phyloP scores from a whole-genome alignment of 2,113 vertebrate genomes.

The Seriola rivoliana region DNA sequence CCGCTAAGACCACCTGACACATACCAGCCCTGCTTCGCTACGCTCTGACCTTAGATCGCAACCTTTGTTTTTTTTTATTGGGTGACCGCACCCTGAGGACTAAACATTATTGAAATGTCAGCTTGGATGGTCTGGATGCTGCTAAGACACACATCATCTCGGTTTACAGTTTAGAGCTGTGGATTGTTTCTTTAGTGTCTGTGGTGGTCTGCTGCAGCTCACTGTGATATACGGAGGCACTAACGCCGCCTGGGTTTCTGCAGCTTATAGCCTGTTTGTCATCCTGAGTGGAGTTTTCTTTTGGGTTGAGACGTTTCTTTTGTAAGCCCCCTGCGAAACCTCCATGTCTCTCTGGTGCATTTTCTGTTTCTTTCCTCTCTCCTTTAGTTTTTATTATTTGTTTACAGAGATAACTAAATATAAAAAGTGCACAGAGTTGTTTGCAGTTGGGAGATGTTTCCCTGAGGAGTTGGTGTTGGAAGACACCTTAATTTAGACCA shows the following conservation, averaged over 20 bases:
- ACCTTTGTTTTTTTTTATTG: background rate
- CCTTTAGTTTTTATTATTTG: conserved; percentile 9
- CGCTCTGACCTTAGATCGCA: conserved; percentile 5
- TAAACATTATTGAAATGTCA: conserved; percentile 51
- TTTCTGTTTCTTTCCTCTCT: conserved; percentile 22
- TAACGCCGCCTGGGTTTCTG: conserved; percentile 11
- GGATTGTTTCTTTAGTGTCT: conserved; percentile 27
- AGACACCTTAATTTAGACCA: background rate
- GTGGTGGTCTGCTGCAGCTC: conserved; percentile 32
- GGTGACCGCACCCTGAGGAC: background rate
- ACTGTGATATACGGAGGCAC: conserved; percentile 16
- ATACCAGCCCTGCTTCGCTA: background rate
- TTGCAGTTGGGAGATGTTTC: background rate
- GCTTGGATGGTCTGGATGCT: conserved; percentile 12
- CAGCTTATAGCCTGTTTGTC: conserved; percentile 37
- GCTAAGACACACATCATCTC: conserved; percentile 26
- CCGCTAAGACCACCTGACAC: conserved; percentile 10
- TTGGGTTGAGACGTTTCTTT: conserved; percentile 35
- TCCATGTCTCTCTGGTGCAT: conserved; percentile 14
- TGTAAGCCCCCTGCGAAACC: conserved; percentile 1
- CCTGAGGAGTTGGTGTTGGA: background rate
- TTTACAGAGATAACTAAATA: conserved; percentile 25
- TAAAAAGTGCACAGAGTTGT: background rate
- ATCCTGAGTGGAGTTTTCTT: conserved; percentile 26
- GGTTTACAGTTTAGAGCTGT: conserved; percentile 10